A percentile compares a stretch with the other conserved stretches of the same genome.
phyloP scores from a whole-genome alignment of 2,797 vertebrate genomes.

The Dicrostonyx torquatus region DNA sequence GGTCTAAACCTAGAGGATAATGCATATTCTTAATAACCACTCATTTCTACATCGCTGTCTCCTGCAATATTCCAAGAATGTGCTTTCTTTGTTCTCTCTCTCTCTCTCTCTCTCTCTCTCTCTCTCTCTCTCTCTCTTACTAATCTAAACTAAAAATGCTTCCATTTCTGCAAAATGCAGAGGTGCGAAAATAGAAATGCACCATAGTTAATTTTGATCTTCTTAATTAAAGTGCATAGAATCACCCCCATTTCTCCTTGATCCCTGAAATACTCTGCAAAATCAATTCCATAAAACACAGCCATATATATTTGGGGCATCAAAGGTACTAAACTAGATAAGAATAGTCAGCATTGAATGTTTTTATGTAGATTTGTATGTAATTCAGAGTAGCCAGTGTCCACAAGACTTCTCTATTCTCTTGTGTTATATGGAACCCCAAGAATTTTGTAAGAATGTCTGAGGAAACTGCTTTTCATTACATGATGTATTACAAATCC shows the following conservation, averaged over 20 bases:
- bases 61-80: constrained; percentile 49
- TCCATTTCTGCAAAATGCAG: constrained; percentile 40
- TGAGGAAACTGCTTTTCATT: constrained; percentile 53
- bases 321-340: background rate
- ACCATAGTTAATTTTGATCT: background rate
- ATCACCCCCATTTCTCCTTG: background rate
- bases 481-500: background rate
- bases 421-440: background rate
- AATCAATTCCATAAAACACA: constrained; percentile 19
- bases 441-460: constrained; percentile 44
- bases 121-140: background rate
- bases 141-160: constrained; percentile 25
- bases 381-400: background rate
- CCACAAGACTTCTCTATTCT: background rate
- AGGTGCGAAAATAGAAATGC: constrained; percentile 1
- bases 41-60: constrained; percentile 65
- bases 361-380: background rate
- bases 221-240: background rate
- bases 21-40: constrained; percentile 76
- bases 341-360: background rate
- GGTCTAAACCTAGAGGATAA: constrained; percentile 79
- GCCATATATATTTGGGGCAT: background rate
- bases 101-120: background rate
- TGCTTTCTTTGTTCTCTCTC: constrained; percentile 57
- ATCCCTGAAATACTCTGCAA: background rate